These are phyloP conservation scores for Ashinkailepas kermadecensis DNA, from an alignment of 2,888 invertebrate species.

Conservation along the genomic window DNA sequence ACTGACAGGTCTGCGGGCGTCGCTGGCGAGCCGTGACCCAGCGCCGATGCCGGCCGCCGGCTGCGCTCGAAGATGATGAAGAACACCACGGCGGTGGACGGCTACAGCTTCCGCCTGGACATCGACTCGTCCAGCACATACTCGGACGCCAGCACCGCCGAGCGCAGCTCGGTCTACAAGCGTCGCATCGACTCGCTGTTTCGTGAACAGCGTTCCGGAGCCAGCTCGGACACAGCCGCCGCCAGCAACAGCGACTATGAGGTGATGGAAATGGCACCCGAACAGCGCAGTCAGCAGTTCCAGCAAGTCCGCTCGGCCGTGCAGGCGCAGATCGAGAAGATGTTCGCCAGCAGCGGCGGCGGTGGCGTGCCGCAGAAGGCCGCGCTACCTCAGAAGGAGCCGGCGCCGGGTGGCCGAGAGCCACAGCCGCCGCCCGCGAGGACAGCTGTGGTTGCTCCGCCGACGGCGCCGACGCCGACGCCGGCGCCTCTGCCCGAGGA, in stretches of 20 bases:
- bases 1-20: no score
- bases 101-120: slow-evolving; percentile 33
- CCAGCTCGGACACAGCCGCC: neutral
- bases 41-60: neutral
- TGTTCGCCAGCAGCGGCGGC: slow-evolving; percentile 69
- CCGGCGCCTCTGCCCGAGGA: neutral
- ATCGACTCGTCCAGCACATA: slow-evolving; percentile 35
- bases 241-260: slow-evolving; percentile 26
- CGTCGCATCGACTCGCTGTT: slow-evolving; percentile 81
- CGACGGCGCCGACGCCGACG: neutral
- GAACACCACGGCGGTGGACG: slow-evolving; percentile 23
- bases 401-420: neutral
- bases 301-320: slow-evolving; percentile 53
- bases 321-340: slow-evolving; percentile 76
- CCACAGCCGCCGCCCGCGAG: slow-evolving; percentile 20
- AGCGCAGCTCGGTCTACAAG: slow-evolving; percentile 55
- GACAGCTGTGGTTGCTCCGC: neutral
- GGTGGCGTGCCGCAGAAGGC: slow-evolving; percentile 48
- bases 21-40: no score
- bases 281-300: slow-evolving; percentile 32
- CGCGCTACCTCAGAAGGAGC: neutral
- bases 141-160: slow-evolving; percentile 36
- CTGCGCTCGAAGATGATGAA: slow-evolving; percentile 14
- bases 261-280: slow-evolving; percentile 31
- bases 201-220: slow-evolving; percentile 28